A percentile compares a stretch with the other conserved stretches of the same genome.
phyloP scores from a whole-genome alignment of 2,113 vertebrate genomes.

The Neoarius graeffei region DNA sequence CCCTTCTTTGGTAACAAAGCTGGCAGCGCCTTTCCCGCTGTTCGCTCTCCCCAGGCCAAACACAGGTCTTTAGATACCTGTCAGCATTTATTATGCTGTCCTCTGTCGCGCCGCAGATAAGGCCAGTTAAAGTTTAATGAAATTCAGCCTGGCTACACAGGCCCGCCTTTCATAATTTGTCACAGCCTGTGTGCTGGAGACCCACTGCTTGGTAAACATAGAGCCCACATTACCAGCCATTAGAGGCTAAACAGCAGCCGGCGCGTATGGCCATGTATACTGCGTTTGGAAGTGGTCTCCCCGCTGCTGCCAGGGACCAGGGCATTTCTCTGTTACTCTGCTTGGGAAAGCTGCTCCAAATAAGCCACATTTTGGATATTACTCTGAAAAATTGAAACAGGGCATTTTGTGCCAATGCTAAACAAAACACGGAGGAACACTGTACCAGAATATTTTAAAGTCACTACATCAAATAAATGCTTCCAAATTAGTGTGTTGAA shows the following conservation, averaged over 20 bases:
- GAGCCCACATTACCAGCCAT: conserved; percentile 72
- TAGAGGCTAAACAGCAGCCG: conserved; percentile 73
- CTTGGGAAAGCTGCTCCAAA: conserved; percentile 37
- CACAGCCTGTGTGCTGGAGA: conserved; percentile 73
- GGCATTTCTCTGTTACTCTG: conserved; percentile 51
- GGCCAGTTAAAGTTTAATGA: conserved; percentile 76
- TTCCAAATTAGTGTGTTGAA: conserved; percentile 9
- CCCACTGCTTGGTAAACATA: conserved; percentile 76
- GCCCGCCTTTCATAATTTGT: conserved; percentile 78
- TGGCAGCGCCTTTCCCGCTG: conserved; percentile 67
- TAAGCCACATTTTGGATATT: conserved; percentile 28
- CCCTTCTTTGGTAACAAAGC: conserved; percentile 70
- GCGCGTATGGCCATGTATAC: conserved; percentile 54
- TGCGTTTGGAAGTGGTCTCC: conserved; percentile 54
- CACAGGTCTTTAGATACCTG: conserved; percentile 75
- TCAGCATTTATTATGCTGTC: conserved; percentile 75
- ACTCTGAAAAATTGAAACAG: conserved; percentile 15
- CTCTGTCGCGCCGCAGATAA: conserved; percentile 71
- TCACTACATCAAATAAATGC: conserved; percentile 15
- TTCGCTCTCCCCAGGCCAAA: conserved; percentile 66
- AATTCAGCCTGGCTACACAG: conserved; percentile 74
- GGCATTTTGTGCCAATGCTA: conserved; percentile 32
- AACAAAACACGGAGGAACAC: conserved; percentile 14
- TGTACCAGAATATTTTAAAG: conserved; percentile 1
- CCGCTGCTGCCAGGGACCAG: conserved; percentile 57